Evolutionary conservation across 2,113 vertebrate species (phyloP).

Genomic region (Sebastes schlegelii): DNA sequence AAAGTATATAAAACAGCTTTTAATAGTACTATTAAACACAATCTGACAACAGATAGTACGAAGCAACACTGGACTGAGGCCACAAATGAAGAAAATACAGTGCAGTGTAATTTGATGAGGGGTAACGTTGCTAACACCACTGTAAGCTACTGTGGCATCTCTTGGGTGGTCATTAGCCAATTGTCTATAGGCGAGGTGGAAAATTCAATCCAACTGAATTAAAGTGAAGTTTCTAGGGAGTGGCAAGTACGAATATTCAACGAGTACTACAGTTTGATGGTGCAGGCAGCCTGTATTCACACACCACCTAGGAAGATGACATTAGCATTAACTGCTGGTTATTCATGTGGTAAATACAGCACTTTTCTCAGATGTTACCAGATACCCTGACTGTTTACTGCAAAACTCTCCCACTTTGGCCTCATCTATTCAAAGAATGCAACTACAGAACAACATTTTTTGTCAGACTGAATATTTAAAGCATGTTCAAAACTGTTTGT

Average conservation of each 20-base stretch:
- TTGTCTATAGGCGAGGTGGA: slow-evolving; percentile 50
- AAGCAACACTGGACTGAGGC: slow-evolving; percentile 19
- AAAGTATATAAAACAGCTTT: slow-evolving; percentile 9
- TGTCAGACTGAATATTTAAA: neutral
- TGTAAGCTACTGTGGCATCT: slow-evolving; percentile 43
- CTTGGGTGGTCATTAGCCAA: slow-evolving; percentile 67
- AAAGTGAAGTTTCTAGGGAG: slow-evolving; percentile 38
- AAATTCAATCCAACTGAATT: slow-evolving; percentile 59
- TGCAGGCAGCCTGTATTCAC: neutral
- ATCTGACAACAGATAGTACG: slow-evolving; percentile 18
- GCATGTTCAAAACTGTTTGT: neutral
- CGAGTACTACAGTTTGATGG: neutral
- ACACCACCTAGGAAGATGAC: neutral
- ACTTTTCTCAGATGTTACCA: neutral
- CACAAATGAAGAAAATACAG: slow-evolving; percentile 39
- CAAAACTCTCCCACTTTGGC: neutral
- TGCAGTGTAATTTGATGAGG: slow-evolving; percentile 57
- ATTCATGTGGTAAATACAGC: slow-evolving; percentile 7
- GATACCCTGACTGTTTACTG: neutral
- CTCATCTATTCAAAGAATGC: neutral
- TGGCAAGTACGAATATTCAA: neutral
- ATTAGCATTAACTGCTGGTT: slow-evolving; percentile 27
- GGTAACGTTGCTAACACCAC: slow-evolving; percentile 49
- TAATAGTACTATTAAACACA: neutral
- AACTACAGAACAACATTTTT: neutral